Percentiles rank a stretch among this genome's conserved stretches.
phyloP scores from a whole-genome alignment of 2,888 invertebrate genomes.

The Hemistola chrysoprasaria region DNA sequence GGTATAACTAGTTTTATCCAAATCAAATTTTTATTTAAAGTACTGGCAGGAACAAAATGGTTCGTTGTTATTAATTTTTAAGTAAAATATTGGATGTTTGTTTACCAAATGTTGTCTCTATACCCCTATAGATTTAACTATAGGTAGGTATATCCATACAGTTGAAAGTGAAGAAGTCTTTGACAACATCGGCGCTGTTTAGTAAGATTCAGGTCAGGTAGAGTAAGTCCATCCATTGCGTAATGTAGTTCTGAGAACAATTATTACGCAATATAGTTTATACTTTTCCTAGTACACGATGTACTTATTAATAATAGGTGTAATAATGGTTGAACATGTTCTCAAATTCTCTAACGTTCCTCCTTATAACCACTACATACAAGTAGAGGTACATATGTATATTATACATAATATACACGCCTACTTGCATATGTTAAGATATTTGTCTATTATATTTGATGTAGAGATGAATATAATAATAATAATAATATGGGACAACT shows the following conservation, averaged over 20 bases:
- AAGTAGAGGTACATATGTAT: constrained; percentile 9
- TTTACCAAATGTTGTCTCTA: constrained; percentile 1
- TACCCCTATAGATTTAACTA: no score
- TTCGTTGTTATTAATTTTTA: no score
- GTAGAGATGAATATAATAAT: constrained; percentile 6
- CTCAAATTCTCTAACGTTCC: constrained; percentile 18
- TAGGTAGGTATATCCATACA: constrained; percentile 1
- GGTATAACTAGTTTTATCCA: no score
- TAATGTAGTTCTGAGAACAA: constrained; percentile 19
- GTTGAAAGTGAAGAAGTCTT: constrained; percentile 15
- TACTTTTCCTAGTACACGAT: constrained; percentile 27
- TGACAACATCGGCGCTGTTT: constrained; percentile 4
- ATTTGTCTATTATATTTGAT: constrained; percentile 4
- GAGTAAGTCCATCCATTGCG: constrained; percentile 17
- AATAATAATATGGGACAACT: no score
- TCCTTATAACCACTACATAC: no score
- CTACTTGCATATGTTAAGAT: background rate
- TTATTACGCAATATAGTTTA: constrained; percentile 28
- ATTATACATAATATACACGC: no score
- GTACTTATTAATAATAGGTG: constrained; percentile 25
- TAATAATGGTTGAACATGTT: constrained; percentile 27
- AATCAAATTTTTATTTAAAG: no score
- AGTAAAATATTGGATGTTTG: constrained; percentile 14
- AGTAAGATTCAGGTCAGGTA: constrained; percentile 16
- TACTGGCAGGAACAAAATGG: no score